A percentile compares a stretch with the other conserved stretches of the same genome.
phyloP scores from a whole-genome alignment of 1,140 invertebrate species.

The Nebria ingens region DNA sequence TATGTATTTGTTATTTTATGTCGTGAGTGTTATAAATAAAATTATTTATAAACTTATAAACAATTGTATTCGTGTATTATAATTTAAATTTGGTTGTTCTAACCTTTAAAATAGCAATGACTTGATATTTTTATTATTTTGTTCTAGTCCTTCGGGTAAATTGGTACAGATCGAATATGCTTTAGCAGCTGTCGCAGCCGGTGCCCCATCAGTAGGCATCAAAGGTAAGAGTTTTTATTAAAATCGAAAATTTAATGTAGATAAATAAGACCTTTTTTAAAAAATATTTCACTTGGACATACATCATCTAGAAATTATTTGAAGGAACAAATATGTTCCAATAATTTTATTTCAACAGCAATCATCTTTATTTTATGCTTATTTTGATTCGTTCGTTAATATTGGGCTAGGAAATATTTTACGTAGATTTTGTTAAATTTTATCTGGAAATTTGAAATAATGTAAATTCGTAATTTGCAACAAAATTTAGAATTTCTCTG shows the following conservation, averaged over 20 bases:
- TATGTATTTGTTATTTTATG: slow-evolving; percentile 38
- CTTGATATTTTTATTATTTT: slow-evolving; percentile 16
- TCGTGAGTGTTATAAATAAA: slow-evolving; percentile 1
- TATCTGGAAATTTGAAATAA: no score
- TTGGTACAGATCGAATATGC: slow-evolving; percentile 99
- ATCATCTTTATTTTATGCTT: slow-evolving; percentile 11
- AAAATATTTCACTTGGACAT: slow-evolving; percentile 3
- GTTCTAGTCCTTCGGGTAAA: slow-evolving; percentile 96
- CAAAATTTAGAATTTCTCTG: no score
- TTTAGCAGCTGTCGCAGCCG: slow-evolving; percentile 92
- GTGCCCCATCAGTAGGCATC: slow-evolving; percentile 97
- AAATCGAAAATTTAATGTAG: background rate
- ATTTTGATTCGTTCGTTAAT: no score
- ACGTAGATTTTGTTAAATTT: no score
- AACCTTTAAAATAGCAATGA: background rate
- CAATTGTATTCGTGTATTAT: slow-evolving; percentile 12
- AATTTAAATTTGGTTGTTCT: background rate
- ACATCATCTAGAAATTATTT: no score
- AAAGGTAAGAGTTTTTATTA: slow-evolving; percentile 57
- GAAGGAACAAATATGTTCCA: no score
- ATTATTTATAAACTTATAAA: slow-evolving; percentile 7
- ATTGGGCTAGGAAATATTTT: no score
- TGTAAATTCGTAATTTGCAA: no score
- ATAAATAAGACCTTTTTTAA: no score
- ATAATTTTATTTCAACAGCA: no score